Conservation (phyloP, 2,888 invertebrate species). For the Thecocarcelia acutangulata region DNA sequence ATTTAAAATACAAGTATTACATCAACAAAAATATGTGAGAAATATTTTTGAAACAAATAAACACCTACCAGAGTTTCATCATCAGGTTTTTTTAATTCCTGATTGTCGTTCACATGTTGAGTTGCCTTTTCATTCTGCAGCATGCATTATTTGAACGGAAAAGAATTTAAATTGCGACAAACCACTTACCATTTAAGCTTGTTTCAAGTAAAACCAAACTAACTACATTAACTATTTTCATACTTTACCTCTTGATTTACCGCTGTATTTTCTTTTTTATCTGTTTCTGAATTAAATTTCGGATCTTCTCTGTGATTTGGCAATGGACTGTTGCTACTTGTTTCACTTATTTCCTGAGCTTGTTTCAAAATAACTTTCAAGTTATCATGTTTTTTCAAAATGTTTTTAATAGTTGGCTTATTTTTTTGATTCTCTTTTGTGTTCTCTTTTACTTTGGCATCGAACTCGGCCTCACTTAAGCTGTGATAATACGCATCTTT, state of each 20-base stretch:
- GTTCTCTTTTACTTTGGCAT: constrained; percentile 54
- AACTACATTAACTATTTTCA: background rate
- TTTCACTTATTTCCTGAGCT: constrained; percentile 35
- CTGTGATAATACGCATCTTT: constrained; percentile 61
- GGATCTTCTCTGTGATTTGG: constrained; percentile 16
- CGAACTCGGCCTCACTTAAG: constrained; percentile 57
- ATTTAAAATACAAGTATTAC: background rate
- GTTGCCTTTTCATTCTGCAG: constrained; percentile 50
- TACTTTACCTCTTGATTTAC: constrained; percentile 16
- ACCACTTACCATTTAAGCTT: constrained; percentile 17
- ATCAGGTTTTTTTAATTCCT: constrained; percentile 12
- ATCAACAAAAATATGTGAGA: too few relatives aligned
- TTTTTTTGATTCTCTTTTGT: constrained; percentile 60
- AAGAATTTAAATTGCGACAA: background rate
- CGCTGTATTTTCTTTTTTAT: background rate
- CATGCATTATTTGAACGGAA: constrained; percentile 55
- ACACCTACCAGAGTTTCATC: constrained; percentile 49
- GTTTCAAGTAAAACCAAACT: background rate
- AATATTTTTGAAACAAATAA: too few relatives aligned
- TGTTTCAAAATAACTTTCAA: constrained; percentile 53
- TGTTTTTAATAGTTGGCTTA: constrained; percentile 57
- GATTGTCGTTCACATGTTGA: background rate
- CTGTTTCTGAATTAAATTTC: background rate
- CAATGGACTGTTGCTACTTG: background rate
- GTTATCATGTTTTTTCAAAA: constrained; percentile 65